Conservation (phyloP, 2,888 invertebrate genomes). For the Lobophora halterata region DNA sequence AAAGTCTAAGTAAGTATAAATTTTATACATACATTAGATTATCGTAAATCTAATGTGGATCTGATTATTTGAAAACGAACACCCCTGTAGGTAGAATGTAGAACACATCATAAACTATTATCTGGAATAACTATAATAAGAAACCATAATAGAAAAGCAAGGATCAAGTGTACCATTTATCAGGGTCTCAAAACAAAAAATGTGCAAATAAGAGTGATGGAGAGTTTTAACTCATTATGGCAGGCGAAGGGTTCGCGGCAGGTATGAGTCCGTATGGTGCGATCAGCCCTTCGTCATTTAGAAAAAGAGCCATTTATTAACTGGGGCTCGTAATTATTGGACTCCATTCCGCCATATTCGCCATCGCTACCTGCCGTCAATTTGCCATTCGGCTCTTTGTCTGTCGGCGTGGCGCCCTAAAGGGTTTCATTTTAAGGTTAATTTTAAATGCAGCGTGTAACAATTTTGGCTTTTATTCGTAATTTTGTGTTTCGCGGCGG, state of each 20-base stretch:
- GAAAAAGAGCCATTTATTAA: slow-evolving; percentile 79
- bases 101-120: too few species aligned
- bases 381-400: slow-evolving; percentile 79
- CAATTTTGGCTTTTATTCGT: slow-evolving; percentile 73
- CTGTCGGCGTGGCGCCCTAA: slow-evolving; percentile 80
- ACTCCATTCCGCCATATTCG: slow-evolving; percentile 74
- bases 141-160: slow-evolving; percentile 7
- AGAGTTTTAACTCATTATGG: slow-evolving; percentile 62
- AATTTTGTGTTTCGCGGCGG: slow-evolving; percentile 79
- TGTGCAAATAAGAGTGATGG: slow-evolving; percentile 56
- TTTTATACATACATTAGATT: too few species aligned
- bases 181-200: slow-evolving; percentile 34
- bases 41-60: too few species aligned
- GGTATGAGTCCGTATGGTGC: slow-evolving; percentile 79
- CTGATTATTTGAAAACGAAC: too few species aligned
- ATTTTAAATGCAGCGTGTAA: slow-evolving; percentile 79
- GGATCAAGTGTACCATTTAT: slow-evolving; percentile 9
- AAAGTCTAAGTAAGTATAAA: too few species aligned
- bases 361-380: slow-evolving; percentile 80
- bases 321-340: slow-evolving; percentile 76
- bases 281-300: slow-evolving; percentile 75
- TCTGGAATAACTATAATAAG: slow-evolving; percentile 5
- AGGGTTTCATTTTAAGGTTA: slow-evolving; percentile 62
- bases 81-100: too few species aligned
- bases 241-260: slow-evolving; percentile 69